These are phyloP conservation scores for Calcarius lapponicus DNA, from an alignment of 2,797 vertebrate species.

Conservation along the genomic window DNA sequence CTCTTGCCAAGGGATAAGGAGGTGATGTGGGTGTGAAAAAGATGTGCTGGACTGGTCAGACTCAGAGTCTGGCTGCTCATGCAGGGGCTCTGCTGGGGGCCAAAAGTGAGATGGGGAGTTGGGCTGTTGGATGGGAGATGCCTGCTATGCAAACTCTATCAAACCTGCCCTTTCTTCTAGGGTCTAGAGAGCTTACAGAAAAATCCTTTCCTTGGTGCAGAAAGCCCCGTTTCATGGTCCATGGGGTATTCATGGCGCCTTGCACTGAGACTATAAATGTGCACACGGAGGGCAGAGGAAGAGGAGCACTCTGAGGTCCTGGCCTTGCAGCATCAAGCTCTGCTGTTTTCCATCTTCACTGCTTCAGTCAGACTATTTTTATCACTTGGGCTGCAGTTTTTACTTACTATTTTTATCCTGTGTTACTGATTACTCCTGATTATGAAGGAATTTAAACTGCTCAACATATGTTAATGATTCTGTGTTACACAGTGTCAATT, in stretches of 20 bases:
- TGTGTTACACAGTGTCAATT: background rate
- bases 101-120: background rate
- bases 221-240: background rate
- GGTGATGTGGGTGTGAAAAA: rapidly evolving
- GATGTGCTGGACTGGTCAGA: background rate
- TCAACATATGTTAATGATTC: constrained; percentile 24
- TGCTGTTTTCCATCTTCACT: background rate
- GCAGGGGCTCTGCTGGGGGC: background rate
- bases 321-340: background rate
- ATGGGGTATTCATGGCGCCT: background rate
- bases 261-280: background rate
- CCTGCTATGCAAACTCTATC: background rate
- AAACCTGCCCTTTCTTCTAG: background rate
- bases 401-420: constrained; percentile 35
- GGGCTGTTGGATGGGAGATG: background rate
- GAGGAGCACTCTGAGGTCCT: background rate
- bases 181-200: background rate
- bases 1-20: background rate
- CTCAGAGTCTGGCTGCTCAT: background rate
- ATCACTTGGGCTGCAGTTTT: constrained; percentile 14
- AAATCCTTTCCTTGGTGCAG: background rate
- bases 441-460: constrained; percentile 14
- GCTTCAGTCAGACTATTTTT: constrained; percentile 35
- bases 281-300: rapidly evolving
- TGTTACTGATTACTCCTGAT: constrained; percentile 33